Evolutionary conservation across 2,888 invertebrate species (phyloP), one percentile per base, ranked within the genome.

Genomic region (Norana najaformis): DNA sequence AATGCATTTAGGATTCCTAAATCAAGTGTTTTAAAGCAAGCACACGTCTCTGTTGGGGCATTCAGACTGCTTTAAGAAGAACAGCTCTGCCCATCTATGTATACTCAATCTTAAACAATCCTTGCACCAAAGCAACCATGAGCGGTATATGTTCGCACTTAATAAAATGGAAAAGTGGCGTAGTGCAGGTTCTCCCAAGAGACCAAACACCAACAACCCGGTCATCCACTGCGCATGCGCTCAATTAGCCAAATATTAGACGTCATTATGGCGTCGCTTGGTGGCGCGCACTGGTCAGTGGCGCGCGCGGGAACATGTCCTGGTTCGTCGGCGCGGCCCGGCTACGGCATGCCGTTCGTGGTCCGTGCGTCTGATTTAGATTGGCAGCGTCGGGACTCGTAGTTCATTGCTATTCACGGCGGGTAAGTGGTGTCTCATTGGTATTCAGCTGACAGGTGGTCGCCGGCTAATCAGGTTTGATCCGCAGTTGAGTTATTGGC

Each of bases 381-480:
- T 23, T 85, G 85, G 85, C 85, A 85, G 85, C 85, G 85, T 6
- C 37, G 85, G 85, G 37, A 85, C 85, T 35, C 35, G 36, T 85
- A 37, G 18, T 37, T 85, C 85, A 85, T 85, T 85, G 85, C 85
- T 85, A 85, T 85, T 85, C 85, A 85, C 85, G 36, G 36, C 85
- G 85, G 85, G 85, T 37, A 85, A 37, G 85, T 37, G 85, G 23
- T 37, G 85, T 85, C 85, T 85, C 85, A 85, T 85, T 85, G 85
- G 85, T 85, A 85, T 85, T 85, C 85, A 85, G 85, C 37, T 85
- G 85, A 85, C 85, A 85, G 85, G 85, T 85, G 85, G 85, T 85
- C 85, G 85, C 37, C 85, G 85, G 85, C 85, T 85, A 85, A 85
- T 85, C 85, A 85, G 85, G 85, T 85, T 85, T 85, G 85, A 85